These are phyloP conservation scores for Coracopsis vasa DNA, from an alignment of 2,113 vertebrate genomes.

Conservation along the genomic window DNA sequence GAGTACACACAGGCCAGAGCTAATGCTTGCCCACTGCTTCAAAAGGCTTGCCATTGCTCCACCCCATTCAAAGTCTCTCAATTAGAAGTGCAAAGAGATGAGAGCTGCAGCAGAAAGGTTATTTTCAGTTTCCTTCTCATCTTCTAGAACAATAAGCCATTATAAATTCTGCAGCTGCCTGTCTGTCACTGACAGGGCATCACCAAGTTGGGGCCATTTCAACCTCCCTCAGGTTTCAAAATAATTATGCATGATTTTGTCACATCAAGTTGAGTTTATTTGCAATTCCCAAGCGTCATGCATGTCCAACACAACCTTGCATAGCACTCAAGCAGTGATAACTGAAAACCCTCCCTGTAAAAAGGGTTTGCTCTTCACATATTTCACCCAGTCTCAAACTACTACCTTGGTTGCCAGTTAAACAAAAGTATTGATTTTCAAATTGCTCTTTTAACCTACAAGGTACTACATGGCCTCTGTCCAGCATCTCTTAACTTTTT, in stretches of 20 bases:
- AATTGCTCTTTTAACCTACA: conserved; percentile 70
- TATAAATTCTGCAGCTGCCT: conserved; percentile 49
- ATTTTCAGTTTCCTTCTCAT: conserved; percentile 38
- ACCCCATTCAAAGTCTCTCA: neutral
- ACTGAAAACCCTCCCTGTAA: neutral
- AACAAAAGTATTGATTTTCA: conserved; percentile 71
- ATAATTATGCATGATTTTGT: conserved; percentile 62
- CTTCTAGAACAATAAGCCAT: conserved; percentile 30
- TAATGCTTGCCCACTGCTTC: neutral
- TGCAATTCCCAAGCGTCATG: conserved; percentile 38
- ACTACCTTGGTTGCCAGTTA: conserved; percentile 45
- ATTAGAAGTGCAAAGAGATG: neutral
- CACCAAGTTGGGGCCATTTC: conserved; percentile 34
- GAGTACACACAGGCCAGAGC: neutral
- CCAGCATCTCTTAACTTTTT: conserved; percentile 44
- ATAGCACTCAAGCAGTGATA: neutral
- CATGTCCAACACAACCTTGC: neutral
- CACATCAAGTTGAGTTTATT: conserved; percentile 64
- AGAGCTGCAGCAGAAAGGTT: neutral
- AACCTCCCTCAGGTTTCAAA: conserved; percentile 33
- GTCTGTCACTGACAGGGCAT: conserved; percentile 44
- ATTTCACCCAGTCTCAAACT: conserved; percentile 39
- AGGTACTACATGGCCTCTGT: conserved; percentile 43
- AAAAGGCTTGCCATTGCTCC: neutral
- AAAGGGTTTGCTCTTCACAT: conserved; percentile 31